phyloP scores from a whole-genome alignment of 2,113 vertebrate genomes.

The Montifringilla adamsi region DNA sequence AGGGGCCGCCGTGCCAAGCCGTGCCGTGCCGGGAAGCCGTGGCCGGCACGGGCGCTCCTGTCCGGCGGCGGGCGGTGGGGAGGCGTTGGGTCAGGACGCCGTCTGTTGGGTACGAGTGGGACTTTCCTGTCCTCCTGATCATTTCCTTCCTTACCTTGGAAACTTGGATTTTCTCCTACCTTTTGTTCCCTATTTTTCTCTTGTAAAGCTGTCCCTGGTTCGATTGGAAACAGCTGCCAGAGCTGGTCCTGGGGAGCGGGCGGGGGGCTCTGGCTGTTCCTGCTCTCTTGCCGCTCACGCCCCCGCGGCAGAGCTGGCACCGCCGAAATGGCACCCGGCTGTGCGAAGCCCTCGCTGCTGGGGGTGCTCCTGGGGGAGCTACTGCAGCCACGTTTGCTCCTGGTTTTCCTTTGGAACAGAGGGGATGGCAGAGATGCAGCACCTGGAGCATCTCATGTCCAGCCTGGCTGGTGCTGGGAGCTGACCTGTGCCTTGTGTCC shows the following conservation, averaged over 20 bases:
- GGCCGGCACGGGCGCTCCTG: not conserved
- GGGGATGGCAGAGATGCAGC: not conserved
- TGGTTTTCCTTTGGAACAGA: not conserved
- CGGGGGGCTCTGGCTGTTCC: not conserved
- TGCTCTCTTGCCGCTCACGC: accelerated
- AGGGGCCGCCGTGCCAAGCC: not conserved
- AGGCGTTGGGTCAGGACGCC: slow-evolving; percentile 23
- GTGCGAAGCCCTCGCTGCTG: accelerated
- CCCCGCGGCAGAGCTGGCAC: not conserved
- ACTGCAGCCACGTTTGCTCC: accelerated
- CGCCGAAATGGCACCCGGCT: not conserved
- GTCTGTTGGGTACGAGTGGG: slow-evolving; percentile 47
- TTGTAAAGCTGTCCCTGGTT: slow-evolving; percentile 9
- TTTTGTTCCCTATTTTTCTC: slow-evolving; percentile 52
- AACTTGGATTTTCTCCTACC: slow-evolving; percentile 63
- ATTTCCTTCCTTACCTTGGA: slow-evolving; percentile 72
- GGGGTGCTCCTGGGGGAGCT: not conserved
- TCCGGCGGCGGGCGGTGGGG: not conserved
- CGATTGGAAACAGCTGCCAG: slow-evolving; percentile 36
- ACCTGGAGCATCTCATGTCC: accelerated
- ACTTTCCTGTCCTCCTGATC: slow-evolving; percentile 62
- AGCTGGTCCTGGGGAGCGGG: not conserved
- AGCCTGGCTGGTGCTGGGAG: accelerated
- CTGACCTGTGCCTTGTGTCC: not conserved
- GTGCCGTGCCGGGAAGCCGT: not conserved